phyloP scores from a whole-genome alignment of 2,797 vertebrate genomes.

The Lophius americanus region DNA sequence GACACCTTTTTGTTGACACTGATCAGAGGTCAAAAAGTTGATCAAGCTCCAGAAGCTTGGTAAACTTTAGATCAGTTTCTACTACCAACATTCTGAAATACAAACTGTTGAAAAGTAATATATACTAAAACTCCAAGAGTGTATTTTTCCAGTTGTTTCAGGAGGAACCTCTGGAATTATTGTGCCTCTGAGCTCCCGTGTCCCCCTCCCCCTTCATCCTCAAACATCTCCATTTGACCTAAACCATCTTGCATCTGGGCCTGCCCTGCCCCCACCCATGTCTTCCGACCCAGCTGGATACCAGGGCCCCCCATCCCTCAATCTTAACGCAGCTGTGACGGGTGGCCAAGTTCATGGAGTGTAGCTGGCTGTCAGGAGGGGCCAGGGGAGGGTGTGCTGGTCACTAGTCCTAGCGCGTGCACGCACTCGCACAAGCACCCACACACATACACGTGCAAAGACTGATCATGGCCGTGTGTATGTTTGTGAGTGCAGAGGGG shows the following conservation, averaged over 20 bases:
- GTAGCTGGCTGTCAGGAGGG: slow-evolving; percentile 70
- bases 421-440: slow-evolving; percentile 7
- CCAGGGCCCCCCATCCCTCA: slow-evolving; percentile 78
- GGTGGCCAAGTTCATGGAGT: slow-evolving; percentile 80
- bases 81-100: slow-evolving; percentile 31
- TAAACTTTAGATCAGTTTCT: not conserved
- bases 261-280: slow-evolving; percentile 69
- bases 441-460: slow-evolving; percentile 20
- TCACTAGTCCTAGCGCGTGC: slow-evolving; percentile 55
- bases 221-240: slow-evolving; percentile 82
- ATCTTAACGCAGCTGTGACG: slow-evolving; percentile 79
- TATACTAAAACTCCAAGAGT: slow-evolving; percentile 49
- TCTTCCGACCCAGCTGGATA: slow-evolving; percentile 81
- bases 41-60: not conserved
- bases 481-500: slow-evolving; percentile 69
- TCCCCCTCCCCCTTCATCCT: slow-evolving; percentile 72
- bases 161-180: slow-evolving; percentile 74
- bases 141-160: slow-evolving; percentile 66
- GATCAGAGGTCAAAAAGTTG: slow-evolving; percentile 16
- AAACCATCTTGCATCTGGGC: slow-evolving; percentile 82
- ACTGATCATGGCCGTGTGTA: slow-evolving; percentile 59
- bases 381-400: slow-evolving; percentile 64
- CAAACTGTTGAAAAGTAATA: slow-evolving; percentile 49
- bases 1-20: not conserved
- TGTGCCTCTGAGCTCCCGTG: slow-evolving; percentile 73